Percentiles rank a stretch among this genome's conserved stretches.
Evolutionary conservation across 2,888 invertebrate species (phyloP).

Genomic region (Thereva nobilitata): DNA sequence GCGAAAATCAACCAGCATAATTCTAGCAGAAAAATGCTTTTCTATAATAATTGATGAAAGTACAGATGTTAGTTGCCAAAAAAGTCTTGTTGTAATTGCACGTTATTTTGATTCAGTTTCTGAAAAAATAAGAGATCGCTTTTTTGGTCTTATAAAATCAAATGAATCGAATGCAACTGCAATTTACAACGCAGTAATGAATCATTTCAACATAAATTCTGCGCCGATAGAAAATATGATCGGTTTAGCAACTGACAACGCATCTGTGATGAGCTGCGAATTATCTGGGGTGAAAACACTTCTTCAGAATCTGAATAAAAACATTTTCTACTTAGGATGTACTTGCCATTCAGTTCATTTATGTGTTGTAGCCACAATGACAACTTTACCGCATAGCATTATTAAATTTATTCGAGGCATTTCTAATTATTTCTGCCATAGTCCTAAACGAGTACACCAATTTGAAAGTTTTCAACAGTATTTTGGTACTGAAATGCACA

Average conservation of each 20-base stretch:
- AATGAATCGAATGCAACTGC: not conserved
- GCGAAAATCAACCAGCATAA: not conserved
- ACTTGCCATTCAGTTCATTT: no score
- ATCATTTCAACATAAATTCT: not conserved
- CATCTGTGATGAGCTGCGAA: not conserved
- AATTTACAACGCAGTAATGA: not conserved
- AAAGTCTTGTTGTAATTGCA: no score
- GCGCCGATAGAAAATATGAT: not conserved
- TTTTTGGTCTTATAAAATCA: not conserved
- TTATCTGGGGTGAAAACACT: not conserved
- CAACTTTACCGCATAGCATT: not conserved
- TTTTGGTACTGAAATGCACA: not conserved
- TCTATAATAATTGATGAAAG: no score
- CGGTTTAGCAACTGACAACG: slow-evolving; percentile 4
- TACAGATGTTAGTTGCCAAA: no score
- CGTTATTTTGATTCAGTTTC: no score
- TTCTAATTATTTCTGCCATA: slow-evolving; percentile 1
- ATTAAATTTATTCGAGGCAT: not conserved
- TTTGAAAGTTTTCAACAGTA: not conserved
- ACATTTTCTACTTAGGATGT: no score
- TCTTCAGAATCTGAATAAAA: slow-evolving; percentile 3
- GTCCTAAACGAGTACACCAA: not conserved
- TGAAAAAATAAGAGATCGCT: not conserved
- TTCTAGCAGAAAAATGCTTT: no score
- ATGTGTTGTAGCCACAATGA: not conserved